These are phyloP conservation scores for Pyrochroa serraticornis DNA, from an alignment of 2,888 invertebrate species.

Conservation along the genomic window DNA sequence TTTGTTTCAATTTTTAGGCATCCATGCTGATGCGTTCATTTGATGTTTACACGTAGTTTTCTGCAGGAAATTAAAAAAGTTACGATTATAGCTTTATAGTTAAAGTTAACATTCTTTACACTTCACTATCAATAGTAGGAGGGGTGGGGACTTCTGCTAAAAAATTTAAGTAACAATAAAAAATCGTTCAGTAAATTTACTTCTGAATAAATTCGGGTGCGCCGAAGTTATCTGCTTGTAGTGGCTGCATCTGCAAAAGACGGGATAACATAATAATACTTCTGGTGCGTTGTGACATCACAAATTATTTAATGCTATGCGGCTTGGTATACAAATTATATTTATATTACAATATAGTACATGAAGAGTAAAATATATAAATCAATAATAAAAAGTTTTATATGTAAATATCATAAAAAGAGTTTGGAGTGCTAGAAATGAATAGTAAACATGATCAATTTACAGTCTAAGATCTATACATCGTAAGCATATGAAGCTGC, in stretches of 20 bases:
- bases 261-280: background rate
- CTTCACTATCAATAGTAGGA: too few relatives aligned
- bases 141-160: too few relatives aligned
- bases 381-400: conserved; percentile 32
- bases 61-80: too few relatives aligned
- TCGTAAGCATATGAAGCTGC: conserved; percentile 47
- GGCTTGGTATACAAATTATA: conserved; percentile 56
- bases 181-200: too few relatives aligned
- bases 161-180: too few relatives aligned
- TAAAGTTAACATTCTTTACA: too few relatives aligned
- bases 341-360: conserved; percentile 56
- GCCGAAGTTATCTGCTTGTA: too few relatives aligned
- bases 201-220: too few relatives aligned
- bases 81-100: too few relatives aligned
- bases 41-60: too few relatives aligned
- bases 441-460: conserved; percentile 36
- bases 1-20: too few relatives aligned
- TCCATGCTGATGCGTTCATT: too few relatives aligned
- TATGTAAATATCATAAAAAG: conserved; percentile 28
- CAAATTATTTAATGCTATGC: conserved; percentile 54
- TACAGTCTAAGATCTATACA: conserved; percentile 43
- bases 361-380: conserved; percentile 42
- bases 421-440: conserved; percentile 28
- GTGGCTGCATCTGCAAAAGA: conserved; percentile 1
- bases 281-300: conserved; percentile 39